Conservation (phyloP, 2,888 invertebrate species). For the Priapulus caudatus region DNA sequence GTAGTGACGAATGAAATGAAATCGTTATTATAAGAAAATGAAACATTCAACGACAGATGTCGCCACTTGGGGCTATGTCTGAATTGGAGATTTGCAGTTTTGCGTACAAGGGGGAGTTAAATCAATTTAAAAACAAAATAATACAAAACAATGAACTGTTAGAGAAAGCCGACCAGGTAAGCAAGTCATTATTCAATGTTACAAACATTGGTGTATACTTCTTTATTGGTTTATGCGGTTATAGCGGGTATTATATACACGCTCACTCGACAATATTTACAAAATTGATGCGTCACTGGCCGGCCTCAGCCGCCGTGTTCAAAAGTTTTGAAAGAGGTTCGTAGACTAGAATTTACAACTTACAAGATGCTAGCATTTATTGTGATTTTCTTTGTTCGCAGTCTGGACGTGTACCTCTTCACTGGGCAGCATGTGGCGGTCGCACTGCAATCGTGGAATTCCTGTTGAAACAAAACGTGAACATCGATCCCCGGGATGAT, state of each 20-base stretch:
- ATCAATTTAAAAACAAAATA: conserved; percentile 51
- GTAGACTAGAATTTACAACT: conserved; percentile 19
- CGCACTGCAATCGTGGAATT: conserved; percentile 57
- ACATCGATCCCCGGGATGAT: conserved; percentile 59
- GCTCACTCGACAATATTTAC: too few species aligned
- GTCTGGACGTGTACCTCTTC: conserved; percentile 52
- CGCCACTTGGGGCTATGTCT: too few species aligned
- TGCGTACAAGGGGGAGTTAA: conserved; percentile 59
- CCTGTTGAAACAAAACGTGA: conserved; percentile 52
- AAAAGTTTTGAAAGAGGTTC: too few species aligned
- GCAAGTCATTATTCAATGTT: conserved; percentile 24
- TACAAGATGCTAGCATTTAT: conserved; percentile 20
- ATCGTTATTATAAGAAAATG: too few species aligned
- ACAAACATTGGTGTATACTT: background rate
- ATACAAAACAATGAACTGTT: conserved; percentile 46
- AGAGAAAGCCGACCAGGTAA: conserved; percentile 45
- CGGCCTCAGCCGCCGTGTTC: too few species aligned
- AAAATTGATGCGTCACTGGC: too few species aligned
- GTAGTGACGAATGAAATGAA: too few species aligned
- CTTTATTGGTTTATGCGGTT: background rate
- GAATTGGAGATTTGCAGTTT: conserved; percentile 44
- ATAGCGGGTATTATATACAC: too few species aligned
- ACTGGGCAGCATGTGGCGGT: conserved; percentile 68
- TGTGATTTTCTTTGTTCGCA: conserved; percentile 18
- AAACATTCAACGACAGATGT: too few species aligned